Conservation (phyloP, 2,888 invertebrate genomes). For the Orthosia cruda region DNA sequence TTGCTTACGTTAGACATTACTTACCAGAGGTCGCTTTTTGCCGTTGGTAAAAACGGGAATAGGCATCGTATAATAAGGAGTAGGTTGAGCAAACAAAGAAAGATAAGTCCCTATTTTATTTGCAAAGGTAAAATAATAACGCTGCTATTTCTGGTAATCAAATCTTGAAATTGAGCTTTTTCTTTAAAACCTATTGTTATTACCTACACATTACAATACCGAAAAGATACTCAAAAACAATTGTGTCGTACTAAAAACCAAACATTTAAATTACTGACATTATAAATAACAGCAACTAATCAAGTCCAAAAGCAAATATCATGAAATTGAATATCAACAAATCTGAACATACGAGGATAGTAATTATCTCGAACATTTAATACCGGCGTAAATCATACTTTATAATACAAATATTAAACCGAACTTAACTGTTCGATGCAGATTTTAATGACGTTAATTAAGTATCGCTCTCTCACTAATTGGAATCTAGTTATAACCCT, state of each 20-base stretch:
- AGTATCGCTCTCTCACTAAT: constrained; percentile 47
- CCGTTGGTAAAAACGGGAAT: too few relatives aligned
- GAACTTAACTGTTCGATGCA: constrained; percentile 6
- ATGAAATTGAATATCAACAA: constrained; percentile 38
- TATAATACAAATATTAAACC: constrained; percentile 33
- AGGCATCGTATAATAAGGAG: too few relatives aligned
- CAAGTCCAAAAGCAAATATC: neutral
- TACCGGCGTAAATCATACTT: neutral
- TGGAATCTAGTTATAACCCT: constrained; percentile 40
- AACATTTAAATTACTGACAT: neutral
- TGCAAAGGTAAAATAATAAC: too few relatives aligned
- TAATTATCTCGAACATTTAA: constrained; percentile 15
- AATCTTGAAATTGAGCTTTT: too few relatives aligned
- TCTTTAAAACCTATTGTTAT: too few relatives aligned
- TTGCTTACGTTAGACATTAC: too few relatives aligned
- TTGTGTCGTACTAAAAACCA: neutral
- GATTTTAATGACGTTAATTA: constrained; percentile 58
- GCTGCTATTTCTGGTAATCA: too few relatives aligned
- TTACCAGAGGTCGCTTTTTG: too few relatives aligned
- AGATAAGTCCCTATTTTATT: too few relatives aligned
- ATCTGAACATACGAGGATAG: constrained; percentile 16
- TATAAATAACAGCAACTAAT: neutral
- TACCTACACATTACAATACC: too few relatives aligned
- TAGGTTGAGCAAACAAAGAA: too few relatives aligned
- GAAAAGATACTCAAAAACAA: neutral